Evolutionary conservation across 1,140 invertebrate genomes (phyloP).

Genomic region (Drosophila simulans): DNA sequence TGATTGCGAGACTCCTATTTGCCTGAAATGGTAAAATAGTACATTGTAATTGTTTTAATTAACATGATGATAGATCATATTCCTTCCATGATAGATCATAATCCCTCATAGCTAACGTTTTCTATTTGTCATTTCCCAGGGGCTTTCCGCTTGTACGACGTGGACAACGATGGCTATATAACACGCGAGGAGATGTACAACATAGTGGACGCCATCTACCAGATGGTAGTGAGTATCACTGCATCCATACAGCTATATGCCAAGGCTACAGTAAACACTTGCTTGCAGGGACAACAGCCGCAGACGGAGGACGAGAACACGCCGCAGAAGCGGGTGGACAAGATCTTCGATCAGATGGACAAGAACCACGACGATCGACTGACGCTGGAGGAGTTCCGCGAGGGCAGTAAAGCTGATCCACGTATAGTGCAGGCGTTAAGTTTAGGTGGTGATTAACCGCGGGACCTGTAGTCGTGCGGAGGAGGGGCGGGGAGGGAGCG

Average conservation of each 20-base stretch:
- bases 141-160: conserved; percentile 98
- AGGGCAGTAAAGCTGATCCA: conserved; percentile 99
- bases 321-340: conserved; percentile 97
- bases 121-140: conserved; percentile 86
- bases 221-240: conserved; percentile 95
- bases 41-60: too few species aligned
- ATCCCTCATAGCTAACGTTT: not conserved
- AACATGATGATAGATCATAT: too few species aligned
- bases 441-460: conserved; percentile 87
- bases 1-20: too few species aligned
- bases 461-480: conserved; percentile 51
- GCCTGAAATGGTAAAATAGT: too few species aligned
- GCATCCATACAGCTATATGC: not conserved
- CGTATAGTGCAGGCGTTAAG: conserved; percentile 98
- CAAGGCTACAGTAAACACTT: not conserved
- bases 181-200: conserved; percentile 99
- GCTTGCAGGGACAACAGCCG: conserved; percentile 92
- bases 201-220: conserved; percentile 99
- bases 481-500: conserved; percentile 23
- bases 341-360: conserved; percentile 99
- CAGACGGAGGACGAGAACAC: conserved; percentile 97
- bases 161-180: conserved; percentile 99
- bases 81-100: too few species aligned
- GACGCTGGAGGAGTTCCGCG: conserved; percentile 95
- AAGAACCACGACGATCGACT: conserved; percentile 95